Evolutionary conservation across 2,797 vertebrate genomes (phyloP).

Genomic region (Fratercula arctica): DNA sequence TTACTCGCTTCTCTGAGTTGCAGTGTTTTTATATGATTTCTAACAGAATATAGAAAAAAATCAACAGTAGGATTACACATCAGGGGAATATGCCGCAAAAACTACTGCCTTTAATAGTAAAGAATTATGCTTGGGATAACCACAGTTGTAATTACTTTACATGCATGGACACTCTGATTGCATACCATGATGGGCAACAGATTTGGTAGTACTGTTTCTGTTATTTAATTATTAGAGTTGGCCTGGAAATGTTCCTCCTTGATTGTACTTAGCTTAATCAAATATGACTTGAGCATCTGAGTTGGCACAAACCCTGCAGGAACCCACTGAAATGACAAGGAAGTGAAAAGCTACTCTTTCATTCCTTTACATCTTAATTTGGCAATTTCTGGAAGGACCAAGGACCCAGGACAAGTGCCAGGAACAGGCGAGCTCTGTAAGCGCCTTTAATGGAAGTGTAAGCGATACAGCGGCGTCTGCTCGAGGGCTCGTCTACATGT

Average conservation of each 20-base stretch:
- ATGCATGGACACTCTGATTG: neutral
- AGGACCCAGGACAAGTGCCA: neutral
- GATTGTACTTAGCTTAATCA: conserved; percentile 52
- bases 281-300: conserved; percentile 35
- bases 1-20: neutral
- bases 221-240: conserved; percentile 22
- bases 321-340: conserved; percentile 28
- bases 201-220: conserved; percentile 29
- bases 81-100: neutral
- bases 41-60: conserved; percentile 2
- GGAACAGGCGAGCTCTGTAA: neutral
- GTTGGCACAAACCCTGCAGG: conserved; percentile 23
- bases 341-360: conserved; percentile 15
- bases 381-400: neutral
- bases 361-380: conserved; percentile 32
- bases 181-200: conserved; percentile 46
- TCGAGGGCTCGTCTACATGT: fast-evolving
- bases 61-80: neutral
- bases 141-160: neutral
- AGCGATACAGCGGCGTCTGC: neutral
- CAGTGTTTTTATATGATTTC: neutral
- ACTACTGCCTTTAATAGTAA: neutral
- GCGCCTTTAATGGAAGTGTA: neutral
- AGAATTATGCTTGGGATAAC: neutral
- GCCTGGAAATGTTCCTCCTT: conserved; percentile 35